Conservation (phyloP, 2,888 invertebrate species). For the Sussaba pulchella region DNA sequence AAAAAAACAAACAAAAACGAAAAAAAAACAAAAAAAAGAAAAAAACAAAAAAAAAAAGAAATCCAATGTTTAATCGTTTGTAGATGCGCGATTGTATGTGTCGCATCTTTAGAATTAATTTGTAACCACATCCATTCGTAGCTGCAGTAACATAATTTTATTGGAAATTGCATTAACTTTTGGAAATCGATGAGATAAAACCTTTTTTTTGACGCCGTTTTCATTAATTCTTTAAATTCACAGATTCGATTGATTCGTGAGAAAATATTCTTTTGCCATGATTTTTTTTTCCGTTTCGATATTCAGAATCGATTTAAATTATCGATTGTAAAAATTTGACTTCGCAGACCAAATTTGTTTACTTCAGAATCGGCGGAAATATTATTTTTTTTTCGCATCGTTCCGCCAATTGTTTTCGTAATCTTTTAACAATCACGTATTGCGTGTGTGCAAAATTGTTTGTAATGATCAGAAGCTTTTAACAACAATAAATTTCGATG, state of each 20-base stretch:
- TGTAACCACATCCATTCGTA: neutral
- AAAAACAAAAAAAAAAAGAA: too few species aligned
- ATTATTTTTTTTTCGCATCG: neutral
- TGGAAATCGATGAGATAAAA: neutral
- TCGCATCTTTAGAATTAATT: conserved; percentile 14
- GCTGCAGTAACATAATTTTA: neutral
- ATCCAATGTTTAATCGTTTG: neutral
- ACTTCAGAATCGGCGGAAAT: too few species aligned
- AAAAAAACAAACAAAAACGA: too few species aligned
- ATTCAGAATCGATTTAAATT: too few species aligned
- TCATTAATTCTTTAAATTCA: too few species aligned
- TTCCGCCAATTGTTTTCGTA: neutral
- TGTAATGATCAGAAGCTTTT: neutral
- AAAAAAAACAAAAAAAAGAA: too few species aligned
- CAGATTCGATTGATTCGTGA: too few species aligned
- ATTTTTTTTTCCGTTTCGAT: too few species aligned
- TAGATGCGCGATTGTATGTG: neutral
- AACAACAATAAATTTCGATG: conserved; percentile 14
- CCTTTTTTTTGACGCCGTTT: too few species aligned
- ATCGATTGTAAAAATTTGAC: too few species aligned
- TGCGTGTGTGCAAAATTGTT: neutral
- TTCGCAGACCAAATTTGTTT: too few species aligned
- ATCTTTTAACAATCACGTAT: neutral
- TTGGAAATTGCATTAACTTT: neutral
- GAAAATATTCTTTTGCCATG: too few species aligned